Evolutionary conservation across 2,888 invertebrate genomes (phyloP).

Genomic region (Agrotis exclamationis): DNA sequence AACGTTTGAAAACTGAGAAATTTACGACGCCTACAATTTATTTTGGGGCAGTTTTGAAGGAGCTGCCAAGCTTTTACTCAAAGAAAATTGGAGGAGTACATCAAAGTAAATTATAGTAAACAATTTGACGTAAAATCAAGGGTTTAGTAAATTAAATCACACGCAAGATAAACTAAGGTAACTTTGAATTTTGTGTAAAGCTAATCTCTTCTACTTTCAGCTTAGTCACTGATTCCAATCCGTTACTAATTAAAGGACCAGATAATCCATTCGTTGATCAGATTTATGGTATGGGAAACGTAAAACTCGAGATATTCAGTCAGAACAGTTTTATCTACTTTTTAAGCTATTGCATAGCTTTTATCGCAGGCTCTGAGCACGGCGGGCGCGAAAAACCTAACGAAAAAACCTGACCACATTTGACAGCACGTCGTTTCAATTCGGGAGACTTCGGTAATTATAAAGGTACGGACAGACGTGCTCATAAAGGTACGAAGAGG

Average conservation of each 20-base stretch:
- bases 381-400: no score
- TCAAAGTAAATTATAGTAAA: conserved; percentile 10
- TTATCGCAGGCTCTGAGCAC: no score
- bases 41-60: conserved; percentile 15
- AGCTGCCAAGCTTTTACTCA: not conserved
- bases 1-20: conserved; percentile 33
- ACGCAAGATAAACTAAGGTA: not conserved
- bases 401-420: no score
- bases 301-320: not conserved
- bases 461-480: no score
- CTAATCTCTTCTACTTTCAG: not conserved
- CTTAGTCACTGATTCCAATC: conserved; percentile 3
- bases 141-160: not conserved
- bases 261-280: not conserved
- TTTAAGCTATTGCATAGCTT: no score
- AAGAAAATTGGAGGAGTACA: conserved; percentile 9
- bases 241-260: not conserved
- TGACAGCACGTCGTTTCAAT: no score
- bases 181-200: conserved; percentile 6
- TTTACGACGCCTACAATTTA: conserved; percentile 24
- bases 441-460: no score
- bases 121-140: not conserved
- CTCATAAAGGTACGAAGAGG: no score
- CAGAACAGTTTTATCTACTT: not conserved
- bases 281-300: not conserved